A percentile compares a stretch with the other conserved stretches of the same genome.
phyloP scores from a whole-genome alignment of 2,888 invertebrate genomes.

The Dynastes maya region DNA sequence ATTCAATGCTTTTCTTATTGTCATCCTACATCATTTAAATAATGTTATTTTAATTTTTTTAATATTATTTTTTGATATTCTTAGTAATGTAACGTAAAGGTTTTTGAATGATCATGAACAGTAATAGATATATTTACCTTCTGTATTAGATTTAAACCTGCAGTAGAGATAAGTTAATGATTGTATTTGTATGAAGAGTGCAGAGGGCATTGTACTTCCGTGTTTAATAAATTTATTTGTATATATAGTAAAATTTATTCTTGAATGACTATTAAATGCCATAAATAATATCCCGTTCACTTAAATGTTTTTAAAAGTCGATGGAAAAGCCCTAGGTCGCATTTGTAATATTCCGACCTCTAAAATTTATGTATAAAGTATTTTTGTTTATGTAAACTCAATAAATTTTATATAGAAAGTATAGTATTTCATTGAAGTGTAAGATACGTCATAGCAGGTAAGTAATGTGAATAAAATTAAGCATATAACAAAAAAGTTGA shows the following conservation, averaged over 20 bases:
- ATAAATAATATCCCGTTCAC: conserved; percentile 32
- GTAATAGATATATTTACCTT: conserved; percentile 54
- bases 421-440: conserved; percentile 7
- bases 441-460: conserved; percentile 8
- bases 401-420: conserved; percentile 44
- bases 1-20: conserved; percentile 41
- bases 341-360: conserved; percentile 37
- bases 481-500: background rate
- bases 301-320: conserved; percentile 12
- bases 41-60: conserved; percentile 50
- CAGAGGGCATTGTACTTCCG: conserved; percentile 65
- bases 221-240: conserved; percentile 64
- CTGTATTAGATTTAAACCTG: conserved; percentile 62
- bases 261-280: conserved; percentile 32
- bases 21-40: conserved; percentile 46
- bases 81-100: conserved; percentile 50
- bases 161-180: conserved; percentile 64
- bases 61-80: conserved; percentile 53
- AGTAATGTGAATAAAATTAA: background rate
- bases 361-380: conserved; percentile 41
- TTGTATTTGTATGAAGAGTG: conserved; percentile 60
- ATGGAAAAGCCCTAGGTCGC: conserved; percentile 23
- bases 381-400: conserved; percentile 42
- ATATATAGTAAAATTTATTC: conserved; percentile 58
- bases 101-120: conserved; percentile 50